Percentiles rank a stretch among this genome's conserved stretches.
Conservation (phyloP, 2,797 vertebrate genomes). For the Hydrolagus colliei region DNA sequence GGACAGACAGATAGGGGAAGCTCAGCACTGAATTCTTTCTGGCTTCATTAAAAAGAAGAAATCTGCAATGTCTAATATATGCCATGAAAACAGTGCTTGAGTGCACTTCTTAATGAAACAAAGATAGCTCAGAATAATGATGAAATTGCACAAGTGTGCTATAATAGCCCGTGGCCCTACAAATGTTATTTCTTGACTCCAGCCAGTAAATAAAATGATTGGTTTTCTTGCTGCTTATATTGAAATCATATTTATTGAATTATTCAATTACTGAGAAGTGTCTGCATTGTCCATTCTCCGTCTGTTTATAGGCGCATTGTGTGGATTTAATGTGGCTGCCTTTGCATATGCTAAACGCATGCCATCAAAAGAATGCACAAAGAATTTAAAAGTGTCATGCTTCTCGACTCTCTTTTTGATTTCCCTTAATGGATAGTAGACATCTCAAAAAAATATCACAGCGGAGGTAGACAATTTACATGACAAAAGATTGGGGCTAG, state of each 20-base stretch:
- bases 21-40: neutral
- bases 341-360: neutral
- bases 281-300: neutral
- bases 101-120: neutral
- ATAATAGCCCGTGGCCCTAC: neutral
- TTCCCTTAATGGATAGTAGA: too few species aligned
- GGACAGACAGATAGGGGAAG: neutral
- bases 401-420: too few species aligned
- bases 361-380: neutral
- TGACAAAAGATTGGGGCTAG: too few species aligned
- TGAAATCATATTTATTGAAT: slow-evolving; percentile 18
- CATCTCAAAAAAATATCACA: too few species aligned
- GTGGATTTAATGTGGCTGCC: neutral
- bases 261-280: slow-evolving; percentile 25
- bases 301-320: slow-evolving; percentile 11
- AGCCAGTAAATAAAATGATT: slow-evolving; percentile 27
- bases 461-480: too few species aligned
- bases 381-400: too few species aligned
- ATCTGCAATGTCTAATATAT: slow-evolving; percentile 6
- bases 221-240: slow-evolving; percentile 6
- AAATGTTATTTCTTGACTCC: slow-evolving; percentile 20
- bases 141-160: neutral
- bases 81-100: neutral
- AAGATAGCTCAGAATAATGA: neutral
- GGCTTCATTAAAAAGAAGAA: slow-evolving; percentile 15